Conservation (phyloP, 2,888 invertebrate species). For the Anodontia alba region DNA sequence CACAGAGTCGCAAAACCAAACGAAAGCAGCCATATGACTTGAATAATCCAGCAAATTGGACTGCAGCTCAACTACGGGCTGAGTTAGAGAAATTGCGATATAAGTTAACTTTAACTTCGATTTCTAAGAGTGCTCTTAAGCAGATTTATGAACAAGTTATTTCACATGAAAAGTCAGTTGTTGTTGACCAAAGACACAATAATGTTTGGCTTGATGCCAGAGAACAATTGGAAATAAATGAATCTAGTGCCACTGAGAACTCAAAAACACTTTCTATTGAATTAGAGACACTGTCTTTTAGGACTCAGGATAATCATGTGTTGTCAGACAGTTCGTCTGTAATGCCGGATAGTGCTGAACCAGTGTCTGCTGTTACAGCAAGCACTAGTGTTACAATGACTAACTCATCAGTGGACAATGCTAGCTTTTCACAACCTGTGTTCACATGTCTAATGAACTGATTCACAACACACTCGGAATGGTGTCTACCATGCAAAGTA, state of each 20-base stretch:
- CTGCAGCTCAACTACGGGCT: background rate
- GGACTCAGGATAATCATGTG: background rate
- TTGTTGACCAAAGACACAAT: background rate
- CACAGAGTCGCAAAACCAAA: background rate
- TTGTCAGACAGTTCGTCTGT: background rate
- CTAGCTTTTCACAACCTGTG: background rate
- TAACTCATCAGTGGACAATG: background rate
- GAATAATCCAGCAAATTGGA: conserved; percentile 1
- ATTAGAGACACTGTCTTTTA: background rate
- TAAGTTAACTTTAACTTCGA: background rate
- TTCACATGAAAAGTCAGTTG: background rate
- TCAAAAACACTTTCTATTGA: background rate
- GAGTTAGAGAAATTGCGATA: background rate
- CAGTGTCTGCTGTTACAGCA: too few relatives aligned
- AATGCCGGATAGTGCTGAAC: background rate
- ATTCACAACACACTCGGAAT: background rate
- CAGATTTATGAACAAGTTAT: background rate
- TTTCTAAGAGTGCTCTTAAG: background rate
- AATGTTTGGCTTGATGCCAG: background rate
- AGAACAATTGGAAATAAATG: background rate
- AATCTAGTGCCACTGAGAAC: too few relatives aligned
- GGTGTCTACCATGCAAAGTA: background rate
- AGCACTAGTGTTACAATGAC: too few relatives aligned
- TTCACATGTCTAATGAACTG: background rate
- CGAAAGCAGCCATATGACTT: background rate